Evolutionary conservation across 2,113 vertebrate genomes (phyloP).

Genomic region (Pelmatolapia mariae): DNA sequence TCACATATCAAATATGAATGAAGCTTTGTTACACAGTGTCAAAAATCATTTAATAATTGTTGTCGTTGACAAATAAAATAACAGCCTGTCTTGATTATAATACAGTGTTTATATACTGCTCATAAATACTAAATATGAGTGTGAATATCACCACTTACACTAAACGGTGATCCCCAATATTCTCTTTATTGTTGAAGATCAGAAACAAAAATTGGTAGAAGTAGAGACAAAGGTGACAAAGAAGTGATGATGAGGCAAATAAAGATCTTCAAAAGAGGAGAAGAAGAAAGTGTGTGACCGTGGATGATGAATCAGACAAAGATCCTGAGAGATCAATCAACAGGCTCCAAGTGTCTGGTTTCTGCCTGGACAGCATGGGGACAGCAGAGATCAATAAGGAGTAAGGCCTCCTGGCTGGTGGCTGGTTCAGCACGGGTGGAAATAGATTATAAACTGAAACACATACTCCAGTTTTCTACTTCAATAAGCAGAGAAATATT

Average conservation of each 20-base stretch:
- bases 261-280: neutral
- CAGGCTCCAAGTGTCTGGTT: conserved; percentile 25
- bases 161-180: accelerated
- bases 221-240: neutral
- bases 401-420: conserved; percentile 29
- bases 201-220: neutral
- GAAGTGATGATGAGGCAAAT: neutral
- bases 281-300: neutral
- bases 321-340: conserved; percentile 63
- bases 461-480: neutral
- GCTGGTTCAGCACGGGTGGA: conserved; percentile 47
- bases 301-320: neutral
- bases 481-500: neutral
- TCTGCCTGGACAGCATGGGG: neutral
- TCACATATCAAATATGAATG: neutral
- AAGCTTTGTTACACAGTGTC: neutral
- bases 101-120: neutral
- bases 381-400: conserved; percentile 62
- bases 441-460: conserved; percentile 41
- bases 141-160: neutral
- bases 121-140: neutral
- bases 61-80: neutral
- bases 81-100: accelerated
- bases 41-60: neutral
- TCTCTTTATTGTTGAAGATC: neutral